A percentile compares a stretch with the other conserved stretches of the same genome.
phyloP scores from a whole-genome alignment of 2,113 vertebrate genomes.

The Hystrix brachyura region DNA sequence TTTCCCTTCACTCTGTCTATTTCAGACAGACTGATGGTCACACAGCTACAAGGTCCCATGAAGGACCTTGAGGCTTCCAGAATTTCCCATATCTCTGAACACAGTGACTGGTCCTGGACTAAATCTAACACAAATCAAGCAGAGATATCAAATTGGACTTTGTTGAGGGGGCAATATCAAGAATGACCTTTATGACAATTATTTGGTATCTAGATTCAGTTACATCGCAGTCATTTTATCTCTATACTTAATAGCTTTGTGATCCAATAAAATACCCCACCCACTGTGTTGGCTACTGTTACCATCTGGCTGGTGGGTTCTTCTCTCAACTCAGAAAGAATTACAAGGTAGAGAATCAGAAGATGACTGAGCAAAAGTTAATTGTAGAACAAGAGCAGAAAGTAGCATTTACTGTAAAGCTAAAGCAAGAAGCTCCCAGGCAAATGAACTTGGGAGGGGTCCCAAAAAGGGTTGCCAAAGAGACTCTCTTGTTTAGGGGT shows the following conservation, averaged over 20 bases:
- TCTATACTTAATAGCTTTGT: neutral
- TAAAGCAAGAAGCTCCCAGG: neutral
- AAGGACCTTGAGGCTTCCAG: neutral
- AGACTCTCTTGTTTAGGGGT: neutral
- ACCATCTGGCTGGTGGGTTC: neutral
- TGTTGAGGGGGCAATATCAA: neutral
- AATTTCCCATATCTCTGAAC: neutral
- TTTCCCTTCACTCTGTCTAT: neutral
- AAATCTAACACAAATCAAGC: neutral
- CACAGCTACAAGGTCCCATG: neutral
- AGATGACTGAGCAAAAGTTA: neutral
- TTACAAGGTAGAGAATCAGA: neutral
- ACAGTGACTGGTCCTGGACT: neutral
- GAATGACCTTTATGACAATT: neutral
- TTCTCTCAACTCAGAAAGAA: neutral
- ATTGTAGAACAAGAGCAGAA: neutral
- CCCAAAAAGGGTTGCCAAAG: neutral
- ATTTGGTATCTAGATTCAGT: neutral
- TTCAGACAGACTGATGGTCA: neutral
- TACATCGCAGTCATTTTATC: neutral
- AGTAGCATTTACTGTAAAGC: neutral
- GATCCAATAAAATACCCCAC: neutral
- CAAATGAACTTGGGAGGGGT: neutral
- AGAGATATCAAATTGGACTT: neutral
- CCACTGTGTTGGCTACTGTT: neutral